Conservation (phyloP, 1,140 invertebrate species). For the Amphibalanus amphitrite region DNA sequence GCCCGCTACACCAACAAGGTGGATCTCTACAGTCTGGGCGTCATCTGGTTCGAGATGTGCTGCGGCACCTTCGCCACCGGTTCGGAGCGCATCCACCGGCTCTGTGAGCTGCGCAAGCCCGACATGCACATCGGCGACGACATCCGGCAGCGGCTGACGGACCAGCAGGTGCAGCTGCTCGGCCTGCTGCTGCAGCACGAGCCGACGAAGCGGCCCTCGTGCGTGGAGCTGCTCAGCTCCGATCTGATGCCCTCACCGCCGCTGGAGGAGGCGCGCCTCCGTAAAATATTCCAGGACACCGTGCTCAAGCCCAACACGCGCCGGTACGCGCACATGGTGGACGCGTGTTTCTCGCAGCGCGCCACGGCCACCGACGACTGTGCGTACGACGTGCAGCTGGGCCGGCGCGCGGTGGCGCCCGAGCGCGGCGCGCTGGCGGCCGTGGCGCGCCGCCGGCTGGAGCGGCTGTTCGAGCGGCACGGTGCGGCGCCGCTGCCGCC, state of each 20-base stretch:
- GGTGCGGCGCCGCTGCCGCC: conserved; percentile 54
- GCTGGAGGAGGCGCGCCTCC: conserved; percentile 62
- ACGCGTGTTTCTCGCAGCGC: conserved; percentile 8
- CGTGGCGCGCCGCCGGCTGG: neutral
- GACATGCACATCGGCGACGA: conserved; percentile 49
- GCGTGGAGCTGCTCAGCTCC: conserved; percentile 59
- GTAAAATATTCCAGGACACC: conserved; percentile 47
- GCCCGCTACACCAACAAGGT: conserved; percentile 52
- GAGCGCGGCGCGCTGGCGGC: neutral
- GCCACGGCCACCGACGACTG: conserved; percentile 1
- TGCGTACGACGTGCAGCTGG: conserved; percentile 14
- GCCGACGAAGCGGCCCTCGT: conserved; percentile 57
- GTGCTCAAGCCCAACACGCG: conserved; percentile 61
- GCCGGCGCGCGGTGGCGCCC: no score
- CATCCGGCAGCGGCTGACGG: conserved; percentile 30
- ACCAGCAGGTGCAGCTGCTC: conserved; percentile 26
- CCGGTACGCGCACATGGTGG: conserved; percentile 39
- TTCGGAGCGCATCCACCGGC: conserved; percentile 71
- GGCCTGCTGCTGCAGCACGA: conserved; percentile 73
- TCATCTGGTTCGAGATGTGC: conserved; percentile 93
- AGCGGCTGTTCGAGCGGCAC: conserved; percentile 34
- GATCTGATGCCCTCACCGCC: conserved; percentile 56
- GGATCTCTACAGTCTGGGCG: conserved; percentile 77
- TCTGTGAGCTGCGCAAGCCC: conserved; percentile 44
- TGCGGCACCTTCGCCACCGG: conserved; percentile 57